phyloP scores from a whole-genome alignment of 35 echinoderm and acorn worm species.

The Hemicentrotus pulcherrimus region DNA sequence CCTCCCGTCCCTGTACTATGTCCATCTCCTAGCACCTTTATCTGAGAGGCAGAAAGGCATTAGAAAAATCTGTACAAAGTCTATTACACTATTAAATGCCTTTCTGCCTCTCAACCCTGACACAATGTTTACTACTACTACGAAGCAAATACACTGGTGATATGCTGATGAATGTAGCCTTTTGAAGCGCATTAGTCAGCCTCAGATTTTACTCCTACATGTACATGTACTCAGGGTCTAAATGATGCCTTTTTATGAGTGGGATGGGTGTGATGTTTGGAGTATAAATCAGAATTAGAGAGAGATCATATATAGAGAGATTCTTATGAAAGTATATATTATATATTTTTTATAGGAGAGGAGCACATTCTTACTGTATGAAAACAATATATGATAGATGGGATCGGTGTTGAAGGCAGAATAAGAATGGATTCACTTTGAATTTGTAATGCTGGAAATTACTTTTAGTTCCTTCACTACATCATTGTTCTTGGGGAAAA shows the following conservation, averaged over 20 bases:
- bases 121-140: background rate
- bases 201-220: background rate
- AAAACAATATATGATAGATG: background rate
- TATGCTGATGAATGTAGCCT: background rate
- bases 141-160: background rate
- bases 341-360: background rate
- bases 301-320: background rate
- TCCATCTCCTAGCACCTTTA: background rate
- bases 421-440: background rate
- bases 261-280: background rate
- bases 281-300: background rate
- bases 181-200: background rate
- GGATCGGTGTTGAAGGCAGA: background rate
- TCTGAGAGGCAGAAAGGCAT: background rate
- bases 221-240: background rate
- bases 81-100: background rate
- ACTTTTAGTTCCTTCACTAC: background rate
- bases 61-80: background rate
- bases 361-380: background rate
- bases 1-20: background rate
- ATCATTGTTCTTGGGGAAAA: background rate
- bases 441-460: background rate
- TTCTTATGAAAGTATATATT: constrained; percentile 10
- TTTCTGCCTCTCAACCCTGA: background rate
- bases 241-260: background rate